Percentiles rank a stretch among this genome's conserved stretches.
Evolutionary conservation across 2,888 invertebrate species (phyloP).

Genomic region (Polyommatus icarus): DNA sequence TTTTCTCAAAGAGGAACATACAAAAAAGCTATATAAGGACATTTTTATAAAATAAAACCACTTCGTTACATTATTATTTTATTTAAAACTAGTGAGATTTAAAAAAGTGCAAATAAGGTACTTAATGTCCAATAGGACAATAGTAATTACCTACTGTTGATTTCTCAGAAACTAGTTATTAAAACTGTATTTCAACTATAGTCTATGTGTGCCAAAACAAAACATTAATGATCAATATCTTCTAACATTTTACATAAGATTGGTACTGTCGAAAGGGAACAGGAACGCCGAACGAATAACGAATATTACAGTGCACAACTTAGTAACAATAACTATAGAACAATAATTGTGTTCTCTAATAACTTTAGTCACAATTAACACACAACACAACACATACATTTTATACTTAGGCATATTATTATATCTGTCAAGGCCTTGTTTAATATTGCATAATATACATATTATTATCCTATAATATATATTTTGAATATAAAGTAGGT

Average conservation of each 20-base stretch:
- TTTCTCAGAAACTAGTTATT: slow-evolving; percentile 9
- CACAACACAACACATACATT: neutral
- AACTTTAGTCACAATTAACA: neutral
- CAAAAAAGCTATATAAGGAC: neutral
- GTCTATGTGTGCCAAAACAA: neutral
- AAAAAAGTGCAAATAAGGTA: slow-evolving; percentile 68
- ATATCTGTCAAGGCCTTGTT: slow-evolving; percentile 4
- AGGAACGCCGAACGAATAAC: neutral
- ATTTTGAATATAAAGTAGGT: neutral
- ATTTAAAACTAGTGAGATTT: slow-evolving; percentile 55
- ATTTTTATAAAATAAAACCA: slow-evolving; percentile 31
- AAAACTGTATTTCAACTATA: neutral
- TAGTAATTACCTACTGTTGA: neutral
- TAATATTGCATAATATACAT: neutral
- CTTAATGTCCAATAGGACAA: slow-evolving; percentile 11
- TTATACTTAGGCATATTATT: neutral
- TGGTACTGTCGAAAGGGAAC: neutral
- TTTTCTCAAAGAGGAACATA: too few species aligned
- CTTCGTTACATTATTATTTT: slow-evolving; percentile 43
- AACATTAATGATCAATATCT: neutral
- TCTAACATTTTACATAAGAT: neutral
- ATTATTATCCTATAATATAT: neutral
- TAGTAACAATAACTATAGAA: slow-evolving; percentile 4
- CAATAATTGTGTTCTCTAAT: neutral
- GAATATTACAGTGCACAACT: neutral